Percentiles rank a stretch among this genome's conserved stretches.
phyloP scores from a whole-genome alignment of 2,113 vertebrate genomes.

The rabbit (Oryctolagus cuniculus) region DNA sequence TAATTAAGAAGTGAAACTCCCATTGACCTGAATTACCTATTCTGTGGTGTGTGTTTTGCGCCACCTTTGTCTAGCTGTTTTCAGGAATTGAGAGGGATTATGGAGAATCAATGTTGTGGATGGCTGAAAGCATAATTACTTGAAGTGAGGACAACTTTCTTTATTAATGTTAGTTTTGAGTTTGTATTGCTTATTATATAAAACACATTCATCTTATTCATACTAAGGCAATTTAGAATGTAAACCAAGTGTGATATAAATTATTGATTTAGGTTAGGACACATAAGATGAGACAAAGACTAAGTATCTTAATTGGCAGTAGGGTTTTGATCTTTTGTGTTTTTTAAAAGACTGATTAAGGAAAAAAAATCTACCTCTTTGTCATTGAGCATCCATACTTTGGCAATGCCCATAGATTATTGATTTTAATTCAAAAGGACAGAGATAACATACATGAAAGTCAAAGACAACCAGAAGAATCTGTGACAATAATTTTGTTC shows the following conservation, averaged over 20 bases:
- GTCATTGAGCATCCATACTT: background rate
- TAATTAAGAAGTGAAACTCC: conserved; percentile 42
- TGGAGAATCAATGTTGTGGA: conserved; percentile 60
- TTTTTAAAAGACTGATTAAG: background rate
- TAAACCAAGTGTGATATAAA: conserved; percentile 33
- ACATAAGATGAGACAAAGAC: background rate
- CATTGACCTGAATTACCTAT: conserved; percentile 63
- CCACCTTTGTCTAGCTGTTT: conserved; percentile 25
- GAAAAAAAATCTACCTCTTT: background rate
- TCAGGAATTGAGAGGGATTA: conserved; percentile 73
- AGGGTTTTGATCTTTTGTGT: background rate
- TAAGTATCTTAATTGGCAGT: background rate
- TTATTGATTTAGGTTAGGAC: conserved; percentile 32
- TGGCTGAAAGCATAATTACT: conserved; percentile 59
- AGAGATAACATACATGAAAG: background rate
- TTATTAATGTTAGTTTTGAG: conserved; percentile 49
- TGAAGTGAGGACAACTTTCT: conserved; percentile 50
- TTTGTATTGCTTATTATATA: conserved; percentile 46
- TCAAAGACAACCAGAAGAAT: background rate
- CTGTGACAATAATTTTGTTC: background rate
- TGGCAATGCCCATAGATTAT: background rate
- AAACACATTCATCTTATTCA: conserved; percentile 41
- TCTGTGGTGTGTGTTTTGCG: conserved; percentile 58
- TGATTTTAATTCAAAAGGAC: conserved; percentile 16
- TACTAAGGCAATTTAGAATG: conserved; percentile 19